Conservation (phyloP, 1,140 invertebrate genomes). For the Octopus sinensis region DNA sequence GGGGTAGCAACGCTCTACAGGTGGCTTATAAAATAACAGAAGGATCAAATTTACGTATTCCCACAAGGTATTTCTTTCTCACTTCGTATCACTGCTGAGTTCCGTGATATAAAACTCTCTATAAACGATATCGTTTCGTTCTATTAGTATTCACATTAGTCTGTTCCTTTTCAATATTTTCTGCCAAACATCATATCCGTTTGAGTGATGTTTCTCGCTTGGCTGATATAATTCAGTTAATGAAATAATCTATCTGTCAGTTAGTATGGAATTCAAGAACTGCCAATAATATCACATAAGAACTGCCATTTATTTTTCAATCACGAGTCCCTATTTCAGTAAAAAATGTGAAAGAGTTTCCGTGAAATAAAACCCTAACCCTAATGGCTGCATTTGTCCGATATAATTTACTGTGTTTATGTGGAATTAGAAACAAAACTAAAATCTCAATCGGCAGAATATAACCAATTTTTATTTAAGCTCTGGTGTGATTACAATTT, state of each 20-base stretch:
- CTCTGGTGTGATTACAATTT: not conserved
- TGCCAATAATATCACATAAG: too few species aligned
- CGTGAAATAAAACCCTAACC: too few species aligned
- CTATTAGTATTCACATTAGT: not conserved
- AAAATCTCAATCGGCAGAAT: not conserved
- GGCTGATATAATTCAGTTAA: not conserved
- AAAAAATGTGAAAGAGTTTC: too few species aligned
- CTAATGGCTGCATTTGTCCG: too few species aligned
- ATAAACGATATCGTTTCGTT: not conserved
- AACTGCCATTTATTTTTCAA: too few species aligned
- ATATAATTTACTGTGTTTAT: not conserved
- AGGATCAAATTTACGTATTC: conserved; percentile 28
- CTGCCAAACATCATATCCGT: not conserved
- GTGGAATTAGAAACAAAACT: not conserved
- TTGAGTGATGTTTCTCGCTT: not conserved
- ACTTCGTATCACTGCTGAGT: not conserved
- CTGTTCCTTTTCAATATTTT: not conserved
- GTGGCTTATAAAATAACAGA: conserved; percentile 31
- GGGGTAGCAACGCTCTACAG: conserved; percentile 33
- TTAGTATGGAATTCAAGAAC: too few species aligned
- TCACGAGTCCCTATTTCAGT: too few species aligned
- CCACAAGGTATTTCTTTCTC: conserved; percentile 29
- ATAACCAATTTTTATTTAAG: not conserved
- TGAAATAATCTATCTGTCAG: not conserved
- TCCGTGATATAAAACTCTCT: not conserved